phyloP scores from a whole-genome alignment of 2,888 invertebrate species.

The Drosophila infuscata region DNA sequence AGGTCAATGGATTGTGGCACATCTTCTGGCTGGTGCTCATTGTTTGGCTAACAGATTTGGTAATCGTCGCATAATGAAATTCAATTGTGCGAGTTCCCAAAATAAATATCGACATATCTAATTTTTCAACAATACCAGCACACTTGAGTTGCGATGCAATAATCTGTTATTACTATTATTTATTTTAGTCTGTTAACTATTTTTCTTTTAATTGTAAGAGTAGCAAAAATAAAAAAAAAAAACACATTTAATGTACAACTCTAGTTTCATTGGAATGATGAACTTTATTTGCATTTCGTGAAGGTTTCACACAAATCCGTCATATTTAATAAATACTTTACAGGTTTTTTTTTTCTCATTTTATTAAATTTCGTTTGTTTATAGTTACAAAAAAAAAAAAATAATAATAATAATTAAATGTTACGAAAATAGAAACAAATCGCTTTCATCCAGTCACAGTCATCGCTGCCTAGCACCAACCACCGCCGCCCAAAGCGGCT shows the following conservation, averaged over 20 bases:
- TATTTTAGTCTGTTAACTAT: not conserved
- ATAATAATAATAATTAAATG: not conserved
- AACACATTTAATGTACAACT: not conserved
- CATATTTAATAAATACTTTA: not conserved
- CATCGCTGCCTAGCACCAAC: slow-evolving; percentile 58
- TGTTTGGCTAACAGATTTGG: slow-evolving; percentile 20
- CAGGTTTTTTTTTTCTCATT: not conserved
- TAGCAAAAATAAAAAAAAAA: not conserved
- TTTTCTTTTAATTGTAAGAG: not conserved
- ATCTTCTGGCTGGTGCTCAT: slow-evolving; percentile 1
- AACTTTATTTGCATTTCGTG: not conserved
- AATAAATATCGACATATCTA: not conserved
- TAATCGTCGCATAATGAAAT: slow-evolving; percentile 19
- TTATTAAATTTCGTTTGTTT: slow-evolving; percentile 40
- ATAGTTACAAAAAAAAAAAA: slow-evolving; percentile 46
- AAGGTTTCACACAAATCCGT: not conserved
- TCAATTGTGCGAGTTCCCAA: slow-evolving; percentile 9
- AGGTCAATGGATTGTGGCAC: slow-evolving; percentile 25
- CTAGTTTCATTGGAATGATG: not conserved
- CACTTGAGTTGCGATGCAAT: not conserved
- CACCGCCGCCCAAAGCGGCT: slow-evolving; percentile 65
- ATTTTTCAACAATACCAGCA: not conserved
- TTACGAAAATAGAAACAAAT: slow-evolving; percentile 17
- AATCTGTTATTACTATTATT: not conserved
- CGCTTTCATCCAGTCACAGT: slow-evolving; percentile 11